Percentiles rank a stretch among this genome's conserved stretches.
These are phyloP conservation scores for Galemys pyrenaicus DNA, from an alignment of 2,113 vertebrate genomes.

Conservation along the genomic window DNA sequence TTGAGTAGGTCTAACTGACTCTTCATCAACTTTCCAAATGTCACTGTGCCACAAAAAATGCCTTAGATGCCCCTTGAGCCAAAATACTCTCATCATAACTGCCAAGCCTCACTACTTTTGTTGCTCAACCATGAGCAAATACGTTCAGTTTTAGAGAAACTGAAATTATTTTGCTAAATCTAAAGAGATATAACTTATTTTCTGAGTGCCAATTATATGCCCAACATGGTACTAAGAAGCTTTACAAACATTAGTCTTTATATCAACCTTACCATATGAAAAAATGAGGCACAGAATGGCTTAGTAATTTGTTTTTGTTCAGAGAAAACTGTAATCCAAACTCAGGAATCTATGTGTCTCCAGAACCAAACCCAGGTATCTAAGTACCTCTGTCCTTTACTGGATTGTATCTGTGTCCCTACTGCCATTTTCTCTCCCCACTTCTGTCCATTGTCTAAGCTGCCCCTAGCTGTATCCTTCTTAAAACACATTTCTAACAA, in stretches of 20 bases:
- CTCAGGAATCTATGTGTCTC: neutral
- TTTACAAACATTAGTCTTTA: constrained; percentile 14
- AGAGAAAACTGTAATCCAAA: constrained; percentile 49
- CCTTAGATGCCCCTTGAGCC: neutral
- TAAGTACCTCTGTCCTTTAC: neutral
- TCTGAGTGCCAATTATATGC: neutral
- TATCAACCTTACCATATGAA: neutral
- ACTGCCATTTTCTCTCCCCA: neutral
- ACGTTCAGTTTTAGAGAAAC: neutral
- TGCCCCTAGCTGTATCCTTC: neutral
- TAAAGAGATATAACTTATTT: constrained; percentile 34
- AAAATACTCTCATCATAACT: neutral
- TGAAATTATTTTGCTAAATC: constrained; percentile 45
- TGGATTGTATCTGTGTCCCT: neutral
- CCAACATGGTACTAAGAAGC: neutral
- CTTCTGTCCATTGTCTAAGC: neutral
- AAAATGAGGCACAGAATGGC: neutral
- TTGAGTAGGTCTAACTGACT: neutral
- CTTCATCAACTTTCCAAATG: neutral
- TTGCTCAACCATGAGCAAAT: constrained; percentile 18
- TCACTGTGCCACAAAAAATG: constrained; percentile 21
- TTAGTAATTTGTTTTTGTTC: constrained; percentile 34
- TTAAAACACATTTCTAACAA: constrained; percentile 24
- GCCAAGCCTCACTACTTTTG: neutral
- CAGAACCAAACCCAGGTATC: neutral